phyloP scores from a whole-genome alignment of 2,888 invertebrate genomes.

The Caenorhabditis sinica region DNA sequence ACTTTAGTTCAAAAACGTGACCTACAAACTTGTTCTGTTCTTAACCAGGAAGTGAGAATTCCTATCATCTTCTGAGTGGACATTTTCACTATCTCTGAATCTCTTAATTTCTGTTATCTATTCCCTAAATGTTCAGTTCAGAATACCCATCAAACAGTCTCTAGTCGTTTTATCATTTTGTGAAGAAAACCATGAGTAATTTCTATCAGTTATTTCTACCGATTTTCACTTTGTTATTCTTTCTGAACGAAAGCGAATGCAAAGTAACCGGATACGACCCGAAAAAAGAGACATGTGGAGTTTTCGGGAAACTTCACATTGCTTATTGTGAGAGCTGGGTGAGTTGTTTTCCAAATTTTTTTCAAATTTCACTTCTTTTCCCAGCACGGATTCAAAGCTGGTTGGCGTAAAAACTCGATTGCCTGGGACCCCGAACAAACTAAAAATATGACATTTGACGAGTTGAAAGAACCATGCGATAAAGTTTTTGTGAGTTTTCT shows the following conservation, averaged over 20 bases:
- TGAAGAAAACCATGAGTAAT: not conserved
- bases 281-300: slow-evolving; percentile 2
- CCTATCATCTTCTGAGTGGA: not conserved
- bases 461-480: slow-evolving; percentile 9
- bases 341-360: not conserved
- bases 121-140: not conserved
- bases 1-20: not conserved
- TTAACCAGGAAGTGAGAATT: not conserved
- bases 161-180: not conserved
- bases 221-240: not conserved
- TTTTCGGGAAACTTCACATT: slow-evolving; percentile 8
- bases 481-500: not conserved
- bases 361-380: not conserved
- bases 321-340: slow-evolving; percentile 7
- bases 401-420: slow-evolving; percentile 2
- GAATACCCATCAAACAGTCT: not conserved
- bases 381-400: not conserved
- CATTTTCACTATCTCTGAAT: not conserved
- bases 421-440: slow-evolving; percentile 3
- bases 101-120: not conserved
- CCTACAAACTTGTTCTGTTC: not conserved
- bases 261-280: not conserved
- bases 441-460: not conserved
- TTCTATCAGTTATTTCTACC: not conserved
- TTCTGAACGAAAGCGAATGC: not conserved